Conservation (phyloP, 2,888 invertebrate genomes). For the Eupelmus urozonus region DNA sequence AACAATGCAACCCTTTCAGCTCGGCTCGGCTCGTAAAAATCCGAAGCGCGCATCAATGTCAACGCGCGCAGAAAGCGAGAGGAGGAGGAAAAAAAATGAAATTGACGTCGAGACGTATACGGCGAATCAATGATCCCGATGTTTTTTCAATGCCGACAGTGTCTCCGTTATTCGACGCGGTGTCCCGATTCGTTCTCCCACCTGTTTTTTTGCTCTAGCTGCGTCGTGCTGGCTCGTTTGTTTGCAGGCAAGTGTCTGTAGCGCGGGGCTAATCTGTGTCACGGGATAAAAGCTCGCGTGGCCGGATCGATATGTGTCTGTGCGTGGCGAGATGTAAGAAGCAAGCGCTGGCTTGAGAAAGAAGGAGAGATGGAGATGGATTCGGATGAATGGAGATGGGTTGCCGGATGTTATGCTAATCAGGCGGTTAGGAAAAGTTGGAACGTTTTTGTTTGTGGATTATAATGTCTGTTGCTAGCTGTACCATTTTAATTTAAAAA, state of each 20-base stretch:
- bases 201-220: background rate
- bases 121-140: conserved; percentile 43
- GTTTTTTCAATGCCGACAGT: conserved; percentile 39
- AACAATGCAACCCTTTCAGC: too few species aligned
- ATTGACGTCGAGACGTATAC: background rate
- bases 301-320: background rate
- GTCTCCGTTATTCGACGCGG: conserved; percentile 35
- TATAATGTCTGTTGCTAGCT: too few species aligned
- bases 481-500: too few species aligned
- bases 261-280: conserved; percentile 7
- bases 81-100: background rate
- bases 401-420: too few species aligned
- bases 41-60: background rate
- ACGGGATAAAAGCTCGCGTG: conserved; percentile 5
- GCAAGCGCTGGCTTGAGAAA: background rate
- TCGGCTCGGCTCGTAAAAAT: background rate
- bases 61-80: background rate
- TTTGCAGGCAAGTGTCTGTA: background rate
- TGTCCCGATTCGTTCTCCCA: background rate
- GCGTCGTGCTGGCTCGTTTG: background rate
- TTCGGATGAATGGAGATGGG: too few species aligned
- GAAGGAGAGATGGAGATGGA: too few species aligned
- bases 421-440: too few species aligned
- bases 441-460: too few species aligned
- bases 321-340: background rate